These are phyloP conservation scores for Tenthredo amoena DNA, from an alignment of 2,888 invertebrate genomes.

Conservation along the genomic window DNA sequence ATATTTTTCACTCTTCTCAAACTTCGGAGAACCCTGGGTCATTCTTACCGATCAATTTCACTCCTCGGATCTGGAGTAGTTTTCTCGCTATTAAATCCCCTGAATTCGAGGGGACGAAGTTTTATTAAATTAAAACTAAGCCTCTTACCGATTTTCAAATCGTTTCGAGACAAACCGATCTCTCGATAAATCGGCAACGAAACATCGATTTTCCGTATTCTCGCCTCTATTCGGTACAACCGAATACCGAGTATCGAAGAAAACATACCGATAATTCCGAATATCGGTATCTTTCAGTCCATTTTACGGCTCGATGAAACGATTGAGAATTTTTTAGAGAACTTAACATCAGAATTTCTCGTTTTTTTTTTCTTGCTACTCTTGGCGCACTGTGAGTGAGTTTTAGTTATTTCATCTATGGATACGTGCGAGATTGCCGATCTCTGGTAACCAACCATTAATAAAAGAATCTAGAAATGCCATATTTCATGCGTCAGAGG, in stretches of 20 bases:
- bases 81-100: background rate
- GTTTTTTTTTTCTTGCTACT: background rate
- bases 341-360: background rate
- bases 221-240: background rate
- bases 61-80: background rate
- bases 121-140: background rate
- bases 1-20: conserved; percentile 29
- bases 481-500: conserved; percentile 50
- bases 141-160: background rate
- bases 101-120: background rate
- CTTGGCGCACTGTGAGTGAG: background rate
- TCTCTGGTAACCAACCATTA: conserved; percentile 22
- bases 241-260: background rate
- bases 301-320: background rate
- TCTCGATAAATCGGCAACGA: background rate
- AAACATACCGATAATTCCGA: background rate
- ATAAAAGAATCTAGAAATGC: conserved; percentile 43
- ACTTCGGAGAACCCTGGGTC: conserved; percentile 16
- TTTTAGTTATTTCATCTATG: background rate
- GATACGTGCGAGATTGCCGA: background rate
- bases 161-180: background rate
- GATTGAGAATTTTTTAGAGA: background rate
- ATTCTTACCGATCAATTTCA: conserved; percentile 66
- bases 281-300: background rate
- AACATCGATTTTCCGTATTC: background rate